A percentile compares a stretch with the other conserved stretches of the same genome.
Conservation (phyloP, 2,113 vertebrate genomes). For the Athene noctua region DNA sequence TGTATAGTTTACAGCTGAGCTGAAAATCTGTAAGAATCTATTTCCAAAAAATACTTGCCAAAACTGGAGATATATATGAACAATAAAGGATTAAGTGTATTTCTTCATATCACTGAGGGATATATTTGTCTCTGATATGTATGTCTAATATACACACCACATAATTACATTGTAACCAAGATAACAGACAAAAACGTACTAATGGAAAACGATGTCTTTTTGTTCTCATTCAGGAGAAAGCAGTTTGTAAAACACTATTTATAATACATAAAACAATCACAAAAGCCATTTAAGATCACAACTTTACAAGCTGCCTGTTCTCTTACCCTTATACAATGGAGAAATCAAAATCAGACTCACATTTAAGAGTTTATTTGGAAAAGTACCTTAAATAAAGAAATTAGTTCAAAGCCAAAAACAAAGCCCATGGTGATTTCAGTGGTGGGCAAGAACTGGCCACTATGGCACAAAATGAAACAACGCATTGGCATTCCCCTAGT, state of each 20-base stretch:
- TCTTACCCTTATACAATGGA: background rate
- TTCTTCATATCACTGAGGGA: background rate
- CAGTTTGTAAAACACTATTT: background rate
- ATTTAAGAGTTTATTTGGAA: background rate
- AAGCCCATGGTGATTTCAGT: background rate
- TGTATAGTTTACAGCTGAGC: constrained; percentile 20
- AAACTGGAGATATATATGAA: background rate
- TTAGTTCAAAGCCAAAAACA: background rate
- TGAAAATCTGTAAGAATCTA: background rate
- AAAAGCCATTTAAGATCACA: background rate
- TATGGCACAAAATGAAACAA: background rate
- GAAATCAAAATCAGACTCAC: background rate
- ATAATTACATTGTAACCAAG: background rate
- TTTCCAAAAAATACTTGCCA: constrained; percentile 14
- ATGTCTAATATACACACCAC: background rate
- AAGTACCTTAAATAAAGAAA: background rate
- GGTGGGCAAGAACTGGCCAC: background rate
- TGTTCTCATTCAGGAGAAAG: background rate
- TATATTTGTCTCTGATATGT: background rate
- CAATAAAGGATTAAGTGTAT: background rate
- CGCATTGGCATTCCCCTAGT: fast-evolving
- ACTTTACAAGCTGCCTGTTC: background rate
- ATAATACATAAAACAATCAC: background rate
- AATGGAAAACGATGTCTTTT: background rate
- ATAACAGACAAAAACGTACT: background rate